These are phyloP conservation scores for Drosophila anomelani DNA, from an alignment of 2,888 invertebrate genomes.

Conservation along the genomic window DNA sequence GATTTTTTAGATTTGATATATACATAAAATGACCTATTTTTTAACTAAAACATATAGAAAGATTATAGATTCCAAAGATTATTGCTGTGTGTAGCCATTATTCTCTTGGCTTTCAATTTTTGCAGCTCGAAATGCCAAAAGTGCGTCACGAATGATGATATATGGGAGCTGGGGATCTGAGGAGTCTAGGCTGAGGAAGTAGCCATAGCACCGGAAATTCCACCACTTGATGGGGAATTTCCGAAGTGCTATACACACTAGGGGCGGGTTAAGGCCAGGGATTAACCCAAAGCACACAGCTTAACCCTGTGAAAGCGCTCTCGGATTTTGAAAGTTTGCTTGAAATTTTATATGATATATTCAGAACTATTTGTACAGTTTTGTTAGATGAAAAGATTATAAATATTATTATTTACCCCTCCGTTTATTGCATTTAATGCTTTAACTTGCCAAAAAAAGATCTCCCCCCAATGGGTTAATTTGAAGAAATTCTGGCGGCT, in stretches of 20 bases:
- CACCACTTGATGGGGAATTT: constrained; percentile 28
- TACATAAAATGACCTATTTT: no score
- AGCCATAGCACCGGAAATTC: constrained; percentile 30
- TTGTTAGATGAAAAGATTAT: neutral
- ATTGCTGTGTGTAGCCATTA: constrained; percentile 5
- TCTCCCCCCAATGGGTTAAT: constrained; percentile 2
- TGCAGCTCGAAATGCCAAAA: constrained; percentile 35
- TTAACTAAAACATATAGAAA: neutral
- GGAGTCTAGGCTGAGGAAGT: constrained; percentile 20
- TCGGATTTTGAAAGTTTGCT: neutral
- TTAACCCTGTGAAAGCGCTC: neutral
- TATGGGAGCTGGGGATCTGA: constrained; percentile 17
- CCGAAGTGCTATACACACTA: constrained; percentile 5
- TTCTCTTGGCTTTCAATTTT: constrained; percentile 24
- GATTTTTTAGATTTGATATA: neutral
- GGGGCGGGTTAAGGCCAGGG: constrained; percentile 1
- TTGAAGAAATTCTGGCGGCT: neutral
- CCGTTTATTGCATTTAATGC: neutral
- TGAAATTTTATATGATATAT: neutral
- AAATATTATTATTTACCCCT: neutral
- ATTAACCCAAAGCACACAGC: neutral
- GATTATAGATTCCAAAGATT: neutral
- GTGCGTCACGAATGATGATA: constrained; percentile 35
- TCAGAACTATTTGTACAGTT: neutral
- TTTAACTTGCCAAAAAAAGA: neutral